Percentiles rank a stretch among this genome's conserved stretches.
Conservation (phyloP, 2,888 invertebrate genomes). For the Pasiphila rectangulata region DNA sequence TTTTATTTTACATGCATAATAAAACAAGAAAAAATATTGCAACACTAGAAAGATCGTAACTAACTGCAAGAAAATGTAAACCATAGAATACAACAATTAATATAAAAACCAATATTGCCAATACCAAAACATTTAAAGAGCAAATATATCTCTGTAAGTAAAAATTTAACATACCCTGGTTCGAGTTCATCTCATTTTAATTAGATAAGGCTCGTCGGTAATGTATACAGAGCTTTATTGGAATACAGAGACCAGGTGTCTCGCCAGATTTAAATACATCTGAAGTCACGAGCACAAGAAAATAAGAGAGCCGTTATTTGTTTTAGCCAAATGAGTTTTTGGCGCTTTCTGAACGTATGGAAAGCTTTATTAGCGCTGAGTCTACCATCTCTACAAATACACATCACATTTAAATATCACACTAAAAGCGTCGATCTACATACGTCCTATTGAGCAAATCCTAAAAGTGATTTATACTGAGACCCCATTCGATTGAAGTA, state of each 20-base stretch:
- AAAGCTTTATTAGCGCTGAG: slow-evolving; percentile 68
- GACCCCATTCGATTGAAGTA: slow-evolving; percentile 78
- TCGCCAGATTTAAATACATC: slow-evolving; percentile 18
- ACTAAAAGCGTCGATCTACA: slow-evolving; percentile 79
- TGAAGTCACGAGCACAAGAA: slow-evolving; percentile 54
- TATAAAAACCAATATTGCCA: too few species aligned
- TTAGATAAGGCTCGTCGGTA: too few species aligned
- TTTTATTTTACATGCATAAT: too few species aligned
- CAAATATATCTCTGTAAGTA: too few species aligned
- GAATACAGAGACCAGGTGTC: slow-evolving; percentile 49
- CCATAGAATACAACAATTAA: too few species aligned
- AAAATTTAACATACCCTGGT: too few species aligned
- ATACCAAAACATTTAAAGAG: too few species aligned
- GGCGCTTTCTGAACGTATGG: slow-evolving; percentile 62
- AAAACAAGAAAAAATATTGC: too few species aligned
- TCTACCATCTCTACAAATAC: slow-evolving; percentile 56
- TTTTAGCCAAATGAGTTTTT: slow-evolving; percentile 76
- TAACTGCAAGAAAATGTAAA: too few species aligned
- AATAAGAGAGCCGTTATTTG: slow-evolving; percentile 68
- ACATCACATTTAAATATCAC: slow-evolving; percentile 74
- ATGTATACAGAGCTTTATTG: too few species aligned
- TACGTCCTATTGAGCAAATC: slow-evolving; percentile 73
- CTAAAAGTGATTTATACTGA: slow-evolving; percentile 78
- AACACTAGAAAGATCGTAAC: too few species aligned
- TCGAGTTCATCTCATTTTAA: too few species aligned